phyloP scores from a whole-genome alignment of 1,140 invertebrate species.

The Orchestia grillus region DNA sequence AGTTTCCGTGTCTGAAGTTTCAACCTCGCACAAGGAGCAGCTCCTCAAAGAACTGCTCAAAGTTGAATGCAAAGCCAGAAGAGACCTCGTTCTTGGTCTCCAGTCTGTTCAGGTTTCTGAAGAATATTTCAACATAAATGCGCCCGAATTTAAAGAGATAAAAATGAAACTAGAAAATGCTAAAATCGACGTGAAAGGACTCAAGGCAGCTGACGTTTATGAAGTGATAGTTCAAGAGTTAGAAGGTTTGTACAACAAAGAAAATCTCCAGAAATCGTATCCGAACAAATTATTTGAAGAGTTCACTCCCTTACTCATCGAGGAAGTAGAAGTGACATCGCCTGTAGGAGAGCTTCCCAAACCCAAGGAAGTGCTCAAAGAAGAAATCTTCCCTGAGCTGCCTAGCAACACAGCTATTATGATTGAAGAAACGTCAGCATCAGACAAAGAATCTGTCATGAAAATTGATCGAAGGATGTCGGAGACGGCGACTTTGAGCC shows the following conservation, averaged over 20 bases:
- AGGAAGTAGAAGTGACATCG: constrained; percentile 1
- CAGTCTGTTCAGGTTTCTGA: constrained; percentile 60
- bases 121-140: constrained; percentile 60
- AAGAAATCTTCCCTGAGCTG: not conserved
- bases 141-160: constrained; percentile 58
- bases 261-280: constrained; percentile 35
- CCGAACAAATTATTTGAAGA: not conserved
- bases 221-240: constrained; percentile 29
- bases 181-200: constrained; percentile 61
- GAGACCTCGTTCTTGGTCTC: constrained; percentile 62
- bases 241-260: constrained; percentile 23
- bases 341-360: not conserved
- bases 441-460: constrained; percentile 45
- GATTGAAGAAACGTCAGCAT: not conserved
- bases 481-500: not conserved
- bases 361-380: constrained; percentile 14
- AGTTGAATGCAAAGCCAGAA: constrained; percentile 58
- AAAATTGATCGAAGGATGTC: not conserved
- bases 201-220: constrained; percentile 58
- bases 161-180: constrained; percentile 60
- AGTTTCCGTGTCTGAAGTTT: constrained; percentile 66
- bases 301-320: not conserved
- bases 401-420: constrained; percentile 24
- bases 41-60: constrained; percentile 64
- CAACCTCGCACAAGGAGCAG: constrained; percentile 65